A percentile compares a stretch with the other conserved stretches of the same genome.
These are phyloP conservation scores for Vespertilio murinus DNA, from an alignment of 2,797 vertebrate species.

Conservation along the genomic window DNA sequence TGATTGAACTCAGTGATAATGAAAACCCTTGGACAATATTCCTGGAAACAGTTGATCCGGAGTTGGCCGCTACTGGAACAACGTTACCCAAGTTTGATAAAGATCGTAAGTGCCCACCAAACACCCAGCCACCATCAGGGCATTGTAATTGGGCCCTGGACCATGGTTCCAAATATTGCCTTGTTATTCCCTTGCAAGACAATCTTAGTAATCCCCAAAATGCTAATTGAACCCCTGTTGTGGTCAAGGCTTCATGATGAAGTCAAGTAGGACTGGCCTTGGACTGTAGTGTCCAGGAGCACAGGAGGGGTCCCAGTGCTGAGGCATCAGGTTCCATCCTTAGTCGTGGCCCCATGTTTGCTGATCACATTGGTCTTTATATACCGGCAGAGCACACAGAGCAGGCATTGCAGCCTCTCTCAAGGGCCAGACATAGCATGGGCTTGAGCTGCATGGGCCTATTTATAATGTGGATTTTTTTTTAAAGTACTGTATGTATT, in stretches of 20 bases:
- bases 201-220: not conserved
- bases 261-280: fast-evolving
- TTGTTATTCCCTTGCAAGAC: not conserved
- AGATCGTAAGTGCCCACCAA: conserved; percentile 92
- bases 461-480: not conserved
- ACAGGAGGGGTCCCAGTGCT: fast-evolving
- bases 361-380: not conserved
- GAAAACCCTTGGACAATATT: conserved; percentile 99
- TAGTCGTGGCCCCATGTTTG: not conserved
- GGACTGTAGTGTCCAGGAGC: not conserved
- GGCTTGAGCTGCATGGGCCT: not conserved
- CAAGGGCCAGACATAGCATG: too few relatives aligned
- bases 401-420: not conserved
- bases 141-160: not conserved
- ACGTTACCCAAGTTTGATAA: conserved; percentile 99
- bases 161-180: not conserved
- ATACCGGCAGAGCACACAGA: fast-evolving
- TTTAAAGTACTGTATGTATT: not conserved
- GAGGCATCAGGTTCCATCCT: not conserved
- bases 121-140: not conserved
- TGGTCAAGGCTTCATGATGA: not conserved
- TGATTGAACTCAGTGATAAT: conserved; percentile 99
- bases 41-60: conserved; percentile 98
- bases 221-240: fast-evolving
- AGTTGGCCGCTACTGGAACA: conserved; percentile 97